Conservation (phyloP, 1,140 invertebrate species). For the Littorina saxatilis region DNA sequence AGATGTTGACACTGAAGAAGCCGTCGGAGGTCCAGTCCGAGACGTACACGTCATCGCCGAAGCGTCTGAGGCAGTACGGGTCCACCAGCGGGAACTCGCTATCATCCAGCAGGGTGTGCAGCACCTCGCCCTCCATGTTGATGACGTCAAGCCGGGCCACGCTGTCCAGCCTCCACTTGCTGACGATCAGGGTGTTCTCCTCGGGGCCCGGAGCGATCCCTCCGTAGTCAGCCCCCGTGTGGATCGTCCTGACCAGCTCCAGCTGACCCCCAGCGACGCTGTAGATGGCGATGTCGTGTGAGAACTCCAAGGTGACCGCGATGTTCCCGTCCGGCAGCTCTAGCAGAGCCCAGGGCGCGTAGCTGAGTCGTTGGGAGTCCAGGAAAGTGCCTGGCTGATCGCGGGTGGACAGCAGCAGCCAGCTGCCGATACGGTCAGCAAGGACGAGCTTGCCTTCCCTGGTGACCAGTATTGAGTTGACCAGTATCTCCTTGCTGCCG, state of each 20-base stretch:
- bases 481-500: not conserved
- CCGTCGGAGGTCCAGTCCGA: not conserved
- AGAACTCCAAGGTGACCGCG: not conserved
- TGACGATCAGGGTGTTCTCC: not conserved
- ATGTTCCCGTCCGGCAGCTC: not conserved
- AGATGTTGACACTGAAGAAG: not conserved
- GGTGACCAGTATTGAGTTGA: not conserved
- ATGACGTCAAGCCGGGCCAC: not conserved
- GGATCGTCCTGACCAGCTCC: not conserved
- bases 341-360: not conserved
- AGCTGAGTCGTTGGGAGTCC: not conserved
- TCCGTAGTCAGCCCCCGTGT: not conserved
- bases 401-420: not conserved
- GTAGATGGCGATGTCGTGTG: not conserved
- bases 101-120: not conserved
- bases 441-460: not conserved
- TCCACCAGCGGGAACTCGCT: not conserved
- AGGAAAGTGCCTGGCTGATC: not conserved
- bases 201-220: not conserved
- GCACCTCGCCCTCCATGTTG: not conserved
- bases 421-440: not conserved
- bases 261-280: not conserved
- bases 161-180: not conserved
- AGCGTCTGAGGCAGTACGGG: not conserved
- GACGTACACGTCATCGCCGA: conserved; percentile 16